Evolutionary conservation across 2,113 vertebrate species (phyloP).

Genomic region (Telmatochromis brichardi): DNA sequence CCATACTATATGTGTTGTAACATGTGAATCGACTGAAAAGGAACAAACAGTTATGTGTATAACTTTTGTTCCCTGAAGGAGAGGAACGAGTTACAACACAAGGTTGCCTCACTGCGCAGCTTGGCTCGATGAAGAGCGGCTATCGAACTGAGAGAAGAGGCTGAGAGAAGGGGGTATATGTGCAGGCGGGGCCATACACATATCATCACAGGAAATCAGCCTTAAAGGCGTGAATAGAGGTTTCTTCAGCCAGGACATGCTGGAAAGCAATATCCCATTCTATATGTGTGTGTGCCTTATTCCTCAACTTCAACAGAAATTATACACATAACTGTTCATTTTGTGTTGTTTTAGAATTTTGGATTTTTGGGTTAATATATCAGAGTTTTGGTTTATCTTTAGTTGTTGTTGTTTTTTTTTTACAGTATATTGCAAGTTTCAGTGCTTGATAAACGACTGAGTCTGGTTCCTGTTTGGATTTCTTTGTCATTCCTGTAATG

Average conservation of each 20-base stretch:
- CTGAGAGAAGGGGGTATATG: neutral
- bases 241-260: neutral
- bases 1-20: neutral
- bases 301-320: neutral
- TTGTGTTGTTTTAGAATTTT: neutral
- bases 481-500: neutral
- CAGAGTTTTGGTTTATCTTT: neutral
- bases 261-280: neutral
- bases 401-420: neutral
- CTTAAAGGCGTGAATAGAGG: neutral
- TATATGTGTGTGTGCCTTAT: neutral
- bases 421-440: neutral
- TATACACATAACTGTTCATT: neutral
- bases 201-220: neutral
- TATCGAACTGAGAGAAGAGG: neutral
- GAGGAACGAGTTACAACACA: neutral
- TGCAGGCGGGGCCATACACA: neutral
- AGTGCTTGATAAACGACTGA: neutral
- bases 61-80: neutral
- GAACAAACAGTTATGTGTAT: neutral
- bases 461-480: neutral
- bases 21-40: neutral
- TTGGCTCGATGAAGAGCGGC: neutral
- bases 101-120: neutral
- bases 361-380: neutral